A percentile compares a stretch with the other conserved stretches of the same genome.
phyloP scores from a whole-genome alignment of 2,113 vertebrate genomes.

The Corythornis madagascariensis region DNA sequence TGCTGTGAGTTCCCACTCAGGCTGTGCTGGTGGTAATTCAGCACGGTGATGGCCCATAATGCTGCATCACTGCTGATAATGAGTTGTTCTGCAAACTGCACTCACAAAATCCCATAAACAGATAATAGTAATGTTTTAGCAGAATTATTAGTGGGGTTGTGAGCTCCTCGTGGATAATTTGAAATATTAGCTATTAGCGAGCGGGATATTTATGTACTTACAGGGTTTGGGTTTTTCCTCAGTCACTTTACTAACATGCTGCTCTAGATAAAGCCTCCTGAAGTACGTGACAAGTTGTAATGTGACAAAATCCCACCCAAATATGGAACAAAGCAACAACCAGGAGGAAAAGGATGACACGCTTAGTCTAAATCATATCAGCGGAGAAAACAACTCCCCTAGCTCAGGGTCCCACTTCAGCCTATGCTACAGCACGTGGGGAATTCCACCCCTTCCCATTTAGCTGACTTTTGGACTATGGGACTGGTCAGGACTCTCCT shows the following conservation, averaged over 20 bases:
- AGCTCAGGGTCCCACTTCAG: neutral
- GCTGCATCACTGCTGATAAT: neutral
- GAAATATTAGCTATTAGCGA: slow-evolving; percentile 24
- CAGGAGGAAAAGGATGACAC: neutral
- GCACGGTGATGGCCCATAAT: neutral
- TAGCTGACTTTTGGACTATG: neutral
- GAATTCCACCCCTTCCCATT: neutral
- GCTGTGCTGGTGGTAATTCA: neutral
- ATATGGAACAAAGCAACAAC: slow-evolving; percentile 2
- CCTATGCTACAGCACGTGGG: fast-evolving
- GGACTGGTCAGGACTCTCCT: neutral
- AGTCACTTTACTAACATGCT: neutral
- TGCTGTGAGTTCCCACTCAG: neutral
- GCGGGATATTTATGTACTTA: slow-evolving; percentile 25
- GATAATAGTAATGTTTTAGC: neutral
- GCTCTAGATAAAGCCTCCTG: neutral
- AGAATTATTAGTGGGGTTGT: neutral
- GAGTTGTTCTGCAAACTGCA: neutral
- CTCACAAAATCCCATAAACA: neutral
- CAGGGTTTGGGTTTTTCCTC: neutral
- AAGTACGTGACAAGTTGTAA: neutral
- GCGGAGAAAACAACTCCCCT: neutral
- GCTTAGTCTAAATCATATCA: neutral
- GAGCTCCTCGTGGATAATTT: slow-evolving; percentile 23
- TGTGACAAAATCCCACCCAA: neutral